These are phyloP conservation scores for Platanista minor DNA, from an alignment of 2,113 vertebrate genomes.

Conservation along the genomic window DNA sequence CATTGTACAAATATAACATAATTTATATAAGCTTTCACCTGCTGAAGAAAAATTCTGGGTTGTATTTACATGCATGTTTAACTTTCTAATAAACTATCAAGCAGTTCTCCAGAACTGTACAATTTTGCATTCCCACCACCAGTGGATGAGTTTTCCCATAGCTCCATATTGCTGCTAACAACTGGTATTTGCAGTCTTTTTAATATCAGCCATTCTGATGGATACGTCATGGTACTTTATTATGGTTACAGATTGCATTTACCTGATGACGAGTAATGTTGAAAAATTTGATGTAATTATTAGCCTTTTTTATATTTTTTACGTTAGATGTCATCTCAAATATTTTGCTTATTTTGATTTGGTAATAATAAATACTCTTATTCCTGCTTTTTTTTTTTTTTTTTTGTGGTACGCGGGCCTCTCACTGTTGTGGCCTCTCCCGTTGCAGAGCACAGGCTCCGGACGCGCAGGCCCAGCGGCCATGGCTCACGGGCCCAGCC, in stretches of 20 bases:
- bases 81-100: neutral
- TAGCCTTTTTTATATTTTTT: neutral
- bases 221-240: neutral
- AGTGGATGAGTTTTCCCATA: too few relatives aligned
- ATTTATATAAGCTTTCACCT: neutral
- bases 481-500: too few relatives aligned
- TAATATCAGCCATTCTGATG: neutral
- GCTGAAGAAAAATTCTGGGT: neutral
- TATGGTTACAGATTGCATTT: too few relatives aligned
- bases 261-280: neutral
- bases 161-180: too few relatives aligned
- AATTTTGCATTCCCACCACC: neutral
- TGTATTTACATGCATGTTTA: neutral
- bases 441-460: too few relatives aligned
- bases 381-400: too few relatives aligned
- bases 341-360: neutral
- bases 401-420: rapidly evolving
- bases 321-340: neutral
- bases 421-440: too few relatives aligned
- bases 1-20: neutral
- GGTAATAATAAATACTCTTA: neutral
- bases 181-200: too few relatives aligned
- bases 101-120: neutral
- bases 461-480: rapidly evolving
- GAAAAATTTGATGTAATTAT: neutral